Conservation (phyloP, 2,113 vertebrate species). For the Eleginops maclovinus region DNA sequence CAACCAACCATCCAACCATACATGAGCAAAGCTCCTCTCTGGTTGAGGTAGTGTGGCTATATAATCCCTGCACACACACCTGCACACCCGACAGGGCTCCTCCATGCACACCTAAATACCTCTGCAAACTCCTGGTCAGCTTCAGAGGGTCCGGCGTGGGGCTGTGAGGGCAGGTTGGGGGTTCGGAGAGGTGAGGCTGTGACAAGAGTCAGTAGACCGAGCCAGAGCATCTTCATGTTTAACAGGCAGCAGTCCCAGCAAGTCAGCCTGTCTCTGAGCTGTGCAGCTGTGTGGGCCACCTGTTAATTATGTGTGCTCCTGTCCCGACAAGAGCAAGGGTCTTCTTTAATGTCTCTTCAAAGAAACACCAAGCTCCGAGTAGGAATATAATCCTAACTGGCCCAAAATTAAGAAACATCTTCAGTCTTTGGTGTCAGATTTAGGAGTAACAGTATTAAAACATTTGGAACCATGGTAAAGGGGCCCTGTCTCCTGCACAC, state of each 20-base stretch:
- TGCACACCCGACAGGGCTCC: not conserved
- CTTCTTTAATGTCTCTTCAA: constrained; percentile 28
- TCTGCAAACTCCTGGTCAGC: constrained; percentile 70
- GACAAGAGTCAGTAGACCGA: constrained; percentile 32
- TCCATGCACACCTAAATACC: constrained; percentile 53
- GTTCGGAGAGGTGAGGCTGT: constrained; percentile 31
- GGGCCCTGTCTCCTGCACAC: not conserved
- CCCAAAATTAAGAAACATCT: not conserved
- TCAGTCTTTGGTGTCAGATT: not conserved
- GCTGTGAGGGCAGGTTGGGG: not conserved
- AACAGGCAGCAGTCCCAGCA: not conserved
- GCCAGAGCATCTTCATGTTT: constrained; percentile 57
- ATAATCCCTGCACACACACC: not conserved
- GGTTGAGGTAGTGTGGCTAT: not conserved
- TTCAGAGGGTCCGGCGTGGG: constrained; percentile 24
- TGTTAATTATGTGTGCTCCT: constrained; percentile 69
- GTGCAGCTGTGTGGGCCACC: constrained; percentile 48
- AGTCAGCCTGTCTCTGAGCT: not conserved
- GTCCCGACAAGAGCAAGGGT: constrained; percentile 63
- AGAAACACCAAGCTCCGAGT: not conserved
- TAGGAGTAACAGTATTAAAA: not conserved
- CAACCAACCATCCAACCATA: not conserved
- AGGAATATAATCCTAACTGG: constrained; percentile 1
- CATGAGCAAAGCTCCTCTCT: not conserved
- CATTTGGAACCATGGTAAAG: not conserved